phyloP scores from a whole-genome alignment of 2,797 vertebrate genomes.

The Atherinosoma microstoma region DNA sequence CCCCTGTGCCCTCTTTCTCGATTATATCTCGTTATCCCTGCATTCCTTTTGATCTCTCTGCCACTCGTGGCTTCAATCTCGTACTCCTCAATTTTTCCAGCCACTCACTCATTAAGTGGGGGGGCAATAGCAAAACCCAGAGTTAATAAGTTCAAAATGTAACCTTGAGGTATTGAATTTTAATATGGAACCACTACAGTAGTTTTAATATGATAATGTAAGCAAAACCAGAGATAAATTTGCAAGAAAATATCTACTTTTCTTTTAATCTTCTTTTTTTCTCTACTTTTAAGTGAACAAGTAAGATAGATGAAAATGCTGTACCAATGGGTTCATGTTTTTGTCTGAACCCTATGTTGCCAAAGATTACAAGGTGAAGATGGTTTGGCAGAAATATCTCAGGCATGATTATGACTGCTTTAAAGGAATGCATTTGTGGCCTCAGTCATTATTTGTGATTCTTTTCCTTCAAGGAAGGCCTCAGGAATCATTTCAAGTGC shows the following conservation, averaged over 20 bases:
- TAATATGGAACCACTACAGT: neutral
- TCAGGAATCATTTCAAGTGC: slow-evolving; percentile 28
- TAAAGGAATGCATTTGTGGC: slow-evolving; percentile 10
- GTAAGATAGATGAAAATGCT: neutral
- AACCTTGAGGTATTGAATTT: slow-evolving; percentile 1
- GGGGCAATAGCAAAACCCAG: slow-evolving; percentile 25
- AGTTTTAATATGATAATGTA: neutral
- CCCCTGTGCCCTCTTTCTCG: slow-evolving; percentile 62
- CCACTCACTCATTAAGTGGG: slow-evolving; percentile 39
- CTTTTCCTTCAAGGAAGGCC: slow-evolving; percentile 7
- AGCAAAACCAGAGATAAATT: neutral
- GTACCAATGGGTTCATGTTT: neutral
- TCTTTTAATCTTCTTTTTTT: neutral
- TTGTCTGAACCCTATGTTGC: neutral
- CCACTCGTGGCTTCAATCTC: slow-evolving; percentile 51
- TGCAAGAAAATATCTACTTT: neutral
- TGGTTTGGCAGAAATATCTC: slow-evolving; percentile 11
- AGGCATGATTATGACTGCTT: slow-evolving; percentile 1
- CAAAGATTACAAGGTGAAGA: slow-evolving; percentile 16
- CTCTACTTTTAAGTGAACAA: neutral
- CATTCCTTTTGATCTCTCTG: slow-evolving; percentile 50
- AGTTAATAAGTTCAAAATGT: slow-evolving; percentile 15
- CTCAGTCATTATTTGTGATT: slow-evolving; percentile 12
- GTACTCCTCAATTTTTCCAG: slow-evolving; percentile 27
- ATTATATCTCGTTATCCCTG: slow-evolving; percentile 73